These are phyloP conservation scores for Anableps anableps DNA, from an alignment of 2,797 vertebrate genomes.

Conservation along the genomic window DNA sequence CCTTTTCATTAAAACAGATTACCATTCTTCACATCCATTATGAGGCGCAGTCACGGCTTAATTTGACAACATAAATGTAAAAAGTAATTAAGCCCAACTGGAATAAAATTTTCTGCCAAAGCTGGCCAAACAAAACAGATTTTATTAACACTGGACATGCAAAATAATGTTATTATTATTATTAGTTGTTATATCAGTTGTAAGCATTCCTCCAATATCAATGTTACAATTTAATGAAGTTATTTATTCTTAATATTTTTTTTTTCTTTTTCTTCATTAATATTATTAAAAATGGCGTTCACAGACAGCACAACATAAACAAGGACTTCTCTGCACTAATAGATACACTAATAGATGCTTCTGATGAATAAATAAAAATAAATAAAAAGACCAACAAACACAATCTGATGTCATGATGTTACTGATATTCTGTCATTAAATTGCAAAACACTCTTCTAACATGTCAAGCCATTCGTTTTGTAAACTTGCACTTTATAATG, in stretches of 20 bases:
- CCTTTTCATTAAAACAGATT: slow-evolving; percentile 74
- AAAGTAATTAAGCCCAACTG: slow-evolving; percentile 58
- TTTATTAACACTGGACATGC: neutral
- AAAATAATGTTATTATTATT: neutral
- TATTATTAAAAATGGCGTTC: neutral
- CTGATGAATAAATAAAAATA: neutral
- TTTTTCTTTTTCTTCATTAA: neutral
- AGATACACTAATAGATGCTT: neutral
- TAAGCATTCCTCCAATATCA: neutral
- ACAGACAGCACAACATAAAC: neutral
- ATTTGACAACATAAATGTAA: slow-evolving; percentile 66
- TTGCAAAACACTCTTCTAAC: slow-evolving; percentile 18
- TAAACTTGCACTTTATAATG: neutral
- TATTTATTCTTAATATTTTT: neutral
- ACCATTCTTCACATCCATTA: slow-evolving; percentile 70
- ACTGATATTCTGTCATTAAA: slow-evolving; percentile 36
- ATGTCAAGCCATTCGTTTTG: neutral
- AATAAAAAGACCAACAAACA: slow-evolving; percentile 28
- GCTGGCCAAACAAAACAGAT: slow-evolving; percentile 16
- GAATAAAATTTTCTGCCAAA: slow-evolving; percentile 31
- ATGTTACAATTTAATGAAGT: neutral
- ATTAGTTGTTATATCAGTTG: neutral
- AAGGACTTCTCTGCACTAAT: neutral
- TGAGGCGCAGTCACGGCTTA: slow-evolving; percentile 59
- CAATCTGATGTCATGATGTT: slow-evolving; percentile 40